Conservation (phyloP, 2,797 vertebrate genomes). For the Phataginus tetradactyla region DNA sequence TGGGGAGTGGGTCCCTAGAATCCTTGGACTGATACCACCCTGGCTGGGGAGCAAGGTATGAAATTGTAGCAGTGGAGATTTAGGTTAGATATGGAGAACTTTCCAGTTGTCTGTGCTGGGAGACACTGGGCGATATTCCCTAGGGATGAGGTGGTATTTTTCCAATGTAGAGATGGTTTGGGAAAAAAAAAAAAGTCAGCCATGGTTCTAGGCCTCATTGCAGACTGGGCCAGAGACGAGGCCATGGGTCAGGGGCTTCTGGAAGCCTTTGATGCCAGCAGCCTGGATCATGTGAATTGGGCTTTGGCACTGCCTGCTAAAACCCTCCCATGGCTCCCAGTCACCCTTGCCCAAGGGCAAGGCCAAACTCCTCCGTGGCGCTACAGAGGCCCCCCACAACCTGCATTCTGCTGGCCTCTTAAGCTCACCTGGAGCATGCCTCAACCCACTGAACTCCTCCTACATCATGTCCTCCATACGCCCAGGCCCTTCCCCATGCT, state of each 20-base stretch:
- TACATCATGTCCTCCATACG: not conserved
- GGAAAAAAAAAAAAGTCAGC: conserved; percentile 4
- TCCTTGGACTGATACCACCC: too few species aligned
- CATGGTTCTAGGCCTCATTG: not conserved
- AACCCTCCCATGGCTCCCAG: not conserved
- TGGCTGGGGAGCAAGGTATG: not conserved
- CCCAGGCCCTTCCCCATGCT: not conserved
- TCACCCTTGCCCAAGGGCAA: not conserved
- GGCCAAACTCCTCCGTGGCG: not conserved
- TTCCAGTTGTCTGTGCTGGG: not conserved
- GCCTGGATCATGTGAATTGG: not conserved
- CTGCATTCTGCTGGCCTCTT: not conserved
- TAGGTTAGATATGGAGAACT: conserved; percentile 68
- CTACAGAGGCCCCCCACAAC: accelerated
- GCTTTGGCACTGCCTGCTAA: not conserved
- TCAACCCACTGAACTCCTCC: not conserved
- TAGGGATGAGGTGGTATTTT: not conserved
- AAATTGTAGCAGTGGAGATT: conserved; percentile 60
- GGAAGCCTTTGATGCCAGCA: not conserved
- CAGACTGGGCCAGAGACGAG: not conserved
- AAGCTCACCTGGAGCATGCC: not conserved
- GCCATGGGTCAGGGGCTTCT: accelerated
- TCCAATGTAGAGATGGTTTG: conserved; percentile 26
- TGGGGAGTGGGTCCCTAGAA: not conserved
- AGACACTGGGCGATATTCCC: not conserved